These are phyloP conservation scores for Caenorhabditis virilis DNA, from an alignment of 2,888 invertebrate genomes.

Conservation along the genomic window DNA sequence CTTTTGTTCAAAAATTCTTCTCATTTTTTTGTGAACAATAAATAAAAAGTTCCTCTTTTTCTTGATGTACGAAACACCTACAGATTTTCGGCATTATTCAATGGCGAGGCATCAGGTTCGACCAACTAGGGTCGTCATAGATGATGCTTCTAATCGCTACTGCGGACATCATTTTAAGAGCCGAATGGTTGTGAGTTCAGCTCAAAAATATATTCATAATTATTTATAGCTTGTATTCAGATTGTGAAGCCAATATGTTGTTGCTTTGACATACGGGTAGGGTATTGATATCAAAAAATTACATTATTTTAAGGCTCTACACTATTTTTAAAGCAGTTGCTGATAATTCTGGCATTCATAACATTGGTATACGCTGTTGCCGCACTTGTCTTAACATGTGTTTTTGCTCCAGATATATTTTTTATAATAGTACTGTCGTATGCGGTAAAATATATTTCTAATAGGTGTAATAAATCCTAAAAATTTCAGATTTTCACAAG, in stretches of 20 bases:
- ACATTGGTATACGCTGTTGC: slow-evolving; percentile 23
- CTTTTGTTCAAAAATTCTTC: too few species aligned
- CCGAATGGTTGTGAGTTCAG: background rate
- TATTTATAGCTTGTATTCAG: background rate
- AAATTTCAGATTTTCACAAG: slow-evolving; percentile 17
- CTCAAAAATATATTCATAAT: background rate
- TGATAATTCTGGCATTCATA: slow-evolving; percentile 4
- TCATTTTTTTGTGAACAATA: too few species aligned
- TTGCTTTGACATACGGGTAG: slow-evolving; percentile 17
- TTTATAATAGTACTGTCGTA: slow-evolving; percentile 10
- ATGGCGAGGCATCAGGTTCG: background rate
- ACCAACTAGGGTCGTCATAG: background rate
- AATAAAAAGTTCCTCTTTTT: too few species aligned
- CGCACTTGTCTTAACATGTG: slow-evolving; percentile 17
- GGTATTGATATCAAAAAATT: too few species aligned
- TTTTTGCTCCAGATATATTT: slow-evolving; percentile 12
- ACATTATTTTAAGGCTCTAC: too few species aligned
- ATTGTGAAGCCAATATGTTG: slow-evolving; percentile 21
- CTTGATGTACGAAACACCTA: too few species aligned
- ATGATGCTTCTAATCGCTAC: background rate
- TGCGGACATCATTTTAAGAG: background rate
- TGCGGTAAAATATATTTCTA: slow-evolving; percentile 8
- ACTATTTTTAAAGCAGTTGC: slow-evolving; percentile 10
- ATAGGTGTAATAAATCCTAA: background rate
- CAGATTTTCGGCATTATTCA: background rate